Evolutionary conservation across 2,888 invertebrate species (phyloP), one percentile per base, ranked within the genome.

Genomic region (Drosophila sordidapex): DNA sequence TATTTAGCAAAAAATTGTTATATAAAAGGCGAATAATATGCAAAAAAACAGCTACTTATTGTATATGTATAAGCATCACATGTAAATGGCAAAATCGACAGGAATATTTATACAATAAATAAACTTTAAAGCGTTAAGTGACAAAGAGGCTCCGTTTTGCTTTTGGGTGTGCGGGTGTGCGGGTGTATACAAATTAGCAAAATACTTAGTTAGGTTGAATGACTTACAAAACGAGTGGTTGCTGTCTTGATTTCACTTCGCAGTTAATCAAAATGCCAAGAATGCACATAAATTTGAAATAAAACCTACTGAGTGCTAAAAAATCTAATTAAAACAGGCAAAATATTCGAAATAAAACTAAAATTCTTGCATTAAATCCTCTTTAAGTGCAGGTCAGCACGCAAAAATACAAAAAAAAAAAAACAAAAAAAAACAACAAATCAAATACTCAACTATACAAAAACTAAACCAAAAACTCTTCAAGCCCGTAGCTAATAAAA

Each of bases 51-150:
- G 51, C 61, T 56, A 78, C 51, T 57, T 65, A 74, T 57, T 78
- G 68, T 60, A 78, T 62, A 68, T 66, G 70, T 57, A 29, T 82
- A 86, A 81, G 79, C 70, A 74, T 51, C 73, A 83, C 68, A 71
- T 86, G 84, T 84, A 84, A 88, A 86, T 85, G 83, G 74, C 72
- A 81, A 76, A 82, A 82, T 66, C 53, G 82, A 88, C 89, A 88
- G 87, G 89, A 86, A 84, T 85, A 89, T 84, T 87, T 89, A 89
- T 89, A 87, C 76, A 82, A 87, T 87, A 80, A 84, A 83, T 83
- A 67, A 75, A 88, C 60, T 78, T 76, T 63, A 78, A 83, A 64
- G 68, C 64, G 79, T 83, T 79, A 81, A 83, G 83, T 54, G 33
- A 68, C 61, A 51, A 56, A 27, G 5, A 3, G 11, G 7, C 15